These are phyloP conservation scores for Menidia menidia DNA, from an alignment of 2,797 vertebrate genomes.

Conservation along the genomic window DNA sequence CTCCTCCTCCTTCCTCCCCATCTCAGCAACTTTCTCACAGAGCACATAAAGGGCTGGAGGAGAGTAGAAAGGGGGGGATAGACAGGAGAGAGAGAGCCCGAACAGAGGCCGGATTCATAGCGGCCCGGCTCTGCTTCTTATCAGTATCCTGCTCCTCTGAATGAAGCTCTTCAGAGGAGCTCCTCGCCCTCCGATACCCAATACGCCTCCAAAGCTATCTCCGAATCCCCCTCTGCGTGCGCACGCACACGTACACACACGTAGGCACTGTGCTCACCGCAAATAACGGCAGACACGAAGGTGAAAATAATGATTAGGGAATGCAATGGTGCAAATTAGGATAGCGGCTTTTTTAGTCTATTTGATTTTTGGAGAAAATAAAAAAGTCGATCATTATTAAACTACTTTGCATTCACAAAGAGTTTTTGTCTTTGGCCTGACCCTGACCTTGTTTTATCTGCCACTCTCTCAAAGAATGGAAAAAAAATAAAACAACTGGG, in stretches of 20 bases:
- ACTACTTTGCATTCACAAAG: background rate
- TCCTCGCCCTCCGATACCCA: slow-evolving; percentile 69
- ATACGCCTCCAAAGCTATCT: slow-evolving; percentile 77
- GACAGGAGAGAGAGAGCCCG: slow-evolving; percentile 54
- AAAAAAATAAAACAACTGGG: no score
- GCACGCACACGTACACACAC: slow-evolving; percentile 26
- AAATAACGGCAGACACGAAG: slow-evolving; percentile 22
- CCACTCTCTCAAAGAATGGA: no score
- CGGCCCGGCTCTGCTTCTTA: slow-evolving; percentile 77
- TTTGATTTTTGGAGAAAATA: background rate
- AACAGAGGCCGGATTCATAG: slow-evolving; percentile 94
- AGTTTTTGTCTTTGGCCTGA: background rate
- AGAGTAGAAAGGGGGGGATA: slow-evolving; percentile 42
- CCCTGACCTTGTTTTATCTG: no score
- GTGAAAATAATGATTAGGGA: background rate
- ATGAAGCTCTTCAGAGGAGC: slow-evolving; percentile 80
- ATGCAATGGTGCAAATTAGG: slow-evolving; percentile 7
- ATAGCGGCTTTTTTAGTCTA: background rate
- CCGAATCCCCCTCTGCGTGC: slow-evolving; percentile 37
- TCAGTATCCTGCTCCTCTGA: slow-evolving; percentile 80
- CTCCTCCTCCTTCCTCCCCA: slow-evolving; percentile 22
- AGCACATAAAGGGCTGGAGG: slow-evolving; percentile 84
- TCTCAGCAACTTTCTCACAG: slow-evolving; percentile 93
- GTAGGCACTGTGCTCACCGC: slow-evolving; percentile 25
- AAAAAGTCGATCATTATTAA: background rate